Evolutionary conservation across 2,888 invertebrate species (phyloP).

Genomic region (Leptothorax acervorum): DNA sequence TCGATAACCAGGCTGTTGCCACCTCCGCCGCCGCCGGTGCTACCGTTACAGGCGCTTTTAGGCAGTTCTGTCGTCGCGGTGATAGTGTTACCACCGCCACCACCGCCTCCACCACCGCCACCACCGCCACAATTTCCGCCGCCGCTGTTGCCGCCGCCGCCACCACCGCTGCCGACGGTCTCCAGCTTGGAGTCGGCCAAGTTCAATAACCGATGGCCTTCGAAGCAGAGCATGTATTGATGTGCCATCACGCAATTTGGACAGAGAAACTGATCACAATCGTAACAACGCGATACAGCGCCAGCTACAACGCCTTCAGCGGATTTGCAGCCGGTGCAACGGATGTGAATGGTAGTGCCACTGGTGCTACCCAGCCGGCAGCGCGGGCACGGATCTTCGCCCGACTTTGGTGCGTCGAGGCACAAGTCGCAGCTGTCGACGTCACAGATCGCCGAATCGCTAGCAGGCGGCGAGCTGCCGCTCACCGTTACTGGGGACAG

Average conservation of each 20-base stretch:
- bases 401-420: slow-evolving; percentile 83
- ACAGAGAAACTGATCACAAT: slow-evolving; percentile 98
- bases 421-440: slow-evolving; percentile 85
- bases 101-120: slow-evolving; percentile 42
- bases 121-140: slow-evolving; percentile 33
- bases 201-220: slow-evolving; percentile 96
- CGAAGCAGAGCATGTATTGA: slow-evolving; percentile 99
- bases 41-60: slow-evolving; percentile 56
- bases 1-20: slow-evolving; percentile 79
- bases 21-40: slow-evolving; percentile 53
- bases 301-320: slow-evolving; percentile 89
- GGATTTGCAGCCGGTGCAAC: slow-evolving; percentile 98
- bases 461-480: slow-evolving; percentile 95
- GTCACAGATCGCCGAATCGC: slow-evolving; percentile 94
- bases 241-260: slow-evolving; percentile 99
- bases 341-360: slow-evolving; percentile 85
- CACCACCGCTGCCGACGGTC: slow-evolving; percentile 77
- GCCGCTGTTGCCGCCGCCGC: slow-evolving; percentile 45
- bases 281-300: slow-evolving; percentile 98
- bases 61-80: slow-evolving; percentile 60
- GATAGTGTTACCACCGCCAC: slow-evolving; percentile 33
- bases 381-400: slow-evolving; percentile 83
- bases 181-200: slow-evolving; percentile 89
- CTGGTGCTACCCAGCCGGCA: slow-evolving; percentile 87
- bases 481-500: slow-evolving; percentile 92